These are phyloP conservation scores for Gambusia affinis DNA, from an alignment of 2,113 vertebrate species.

Conservation along the genomic window DNA sequence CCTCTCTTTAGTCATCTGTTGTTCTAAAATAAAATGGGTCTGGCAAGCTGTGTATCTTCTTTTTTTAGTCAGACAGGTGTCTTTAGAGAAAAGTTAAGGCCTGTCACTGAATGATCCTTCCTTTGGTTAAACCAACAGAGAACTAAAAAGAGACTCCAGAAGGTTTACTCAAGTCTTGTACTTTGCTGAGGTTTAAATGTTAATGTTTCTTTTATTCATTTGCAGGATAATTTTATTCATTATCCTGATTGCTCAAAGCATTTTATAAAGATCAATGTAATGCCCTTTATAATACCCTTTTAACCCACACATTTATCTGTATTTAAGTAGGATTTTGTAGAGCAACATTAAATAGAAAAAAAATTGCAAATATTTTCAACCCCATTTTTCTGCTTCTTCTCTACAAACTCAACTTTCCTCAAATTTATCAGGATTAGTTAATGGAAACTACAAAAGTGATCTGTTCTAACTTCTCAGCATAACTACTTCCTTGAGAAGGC, in stretches of 20 bases:
- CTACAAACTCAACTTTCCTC: neutral
- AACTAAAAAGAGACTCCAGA: slow-evolving; percentile 14
- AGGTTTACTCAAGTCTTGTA: slow-evolving; percentile 26
- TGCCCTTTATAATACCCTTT: neutral
- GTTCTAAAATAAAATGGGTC: slow-evolving; percentile 54
- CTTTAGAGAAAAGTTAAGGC: slow-evolving; percentile 32
- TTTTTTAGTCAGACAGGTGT: slow-evolving; percentile 46
- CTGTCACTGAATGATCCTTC: slow-evolving; percentile 50
- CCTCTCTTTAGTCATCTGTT: slow-evolving; percentile 24
- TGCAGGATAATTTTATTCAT: neutral
- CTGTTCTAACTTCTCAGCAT: no score
- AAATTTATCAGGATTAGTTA: neutral
- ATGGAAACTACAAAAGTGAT: no score
- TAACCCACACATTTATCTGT: neutral
- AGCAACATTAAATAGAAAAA: neutral
- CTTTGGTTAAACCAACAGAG: slow-evolving; percentile 56
- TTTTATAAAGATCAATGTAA: neutral
- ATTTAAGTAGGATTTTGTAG: neutral
- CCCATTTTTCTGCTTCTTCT: neutral
- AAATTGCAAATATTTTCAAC: neutral
- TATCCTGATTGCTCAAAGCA: neutral
- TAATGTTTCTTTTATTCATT: neutral
- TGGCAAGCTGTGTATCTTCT: slow-evolving; percentile 31
- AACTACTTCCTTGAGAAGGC: no score
- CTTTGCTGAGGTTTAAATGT: slow-evolving; percentile 7